A percentile compares a stretch with the other conserved stretches of the same genome.
phyloP scores from a whole-genome alignment of 2,888 invertebrate species.

The Unio delphinus region DNA sequence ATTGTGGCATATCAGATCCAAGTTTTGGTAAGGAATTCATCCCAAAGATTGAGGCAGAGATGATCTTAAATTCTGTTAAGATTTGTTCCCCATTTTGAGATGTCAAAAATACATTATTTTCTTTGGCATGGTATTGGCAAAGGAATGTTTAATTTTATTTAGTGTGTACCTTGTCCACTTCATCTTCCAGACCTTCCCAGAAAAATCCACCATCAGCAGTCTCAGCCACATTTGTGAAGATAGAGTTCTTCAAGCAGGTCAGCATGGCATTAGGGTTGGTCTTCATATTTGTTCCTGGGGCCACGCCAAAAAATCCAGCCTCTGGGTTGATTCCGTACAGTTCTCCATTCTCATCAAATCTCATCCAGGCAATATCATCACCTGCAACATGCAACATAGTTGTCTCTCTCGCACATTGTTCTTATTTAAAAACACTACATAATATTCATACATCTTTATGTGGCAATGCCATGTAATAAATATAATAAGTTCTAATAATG shows the following conservation, averaged over 20 bases:
- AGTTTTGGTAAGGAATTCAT: too few relatives aligned
- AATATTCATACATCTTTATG: background rate
- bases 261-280: slow-evolving; percentile 98
- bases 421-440: background rate
- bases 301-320: slow-evolving; percentile 98
- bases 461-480: background rate
- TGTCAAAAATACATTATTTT: too few relatives aligned
- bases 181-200: slow-evolving; percentile 97
- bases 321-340: slow-evolving; percentile 97
- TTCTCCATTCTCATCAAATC: slow-evolving; percentile 76
- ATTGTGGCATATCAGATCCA: too few relatives aligned
- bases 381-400: slow-evolving; percentile 28
- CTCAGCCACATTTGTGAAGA: slow-evolving; percentile 97
- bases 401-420: background rate
- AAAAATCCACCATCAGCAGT: slow-evolving; percentile 95
- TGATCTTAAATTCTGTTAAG: too few relatives aligned
- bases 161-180: slow-evolving; percentile 62
- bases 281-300: slow-evolving; percentile 91
- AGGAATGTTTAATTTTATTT: too few relatives aligned
- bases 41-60: too few relatives aligned
- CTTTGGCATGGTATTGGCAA: too few relatives aligned
- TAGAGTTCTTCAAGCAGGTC: slow-evolving; percentile 90
- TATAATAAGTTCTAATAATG: too few relatives aligned
- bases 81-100: too few relatives aligned
- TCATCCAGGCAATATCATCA: slow-evolving; percentile 96